Evolutionary conservation across 2,113 vertebrate species (phyloP).

Genomic region (Scophthalmus maximus): DNA sequence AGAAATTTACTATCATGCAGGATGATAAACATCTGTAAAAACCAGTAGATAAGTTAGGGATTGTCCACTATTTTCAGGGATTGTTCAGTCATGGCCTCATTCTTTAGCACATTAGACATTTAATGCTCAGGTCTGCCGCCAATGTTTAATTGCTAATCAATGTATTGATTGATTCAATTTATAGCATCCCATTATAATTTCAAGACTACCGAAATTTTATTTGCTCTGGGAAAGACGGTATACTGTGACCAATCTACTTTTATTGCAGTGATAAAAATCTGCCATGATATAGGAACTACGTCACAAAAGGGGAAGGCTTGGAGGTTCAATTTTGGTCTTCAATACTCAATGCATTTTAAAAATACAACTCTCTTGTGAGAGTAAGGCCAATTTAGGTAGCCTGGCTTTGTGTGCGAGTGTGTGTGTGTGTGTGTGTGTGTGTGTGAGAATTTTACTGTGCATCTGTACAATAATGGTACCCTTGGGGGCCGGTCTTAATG

Average conservation of each 20-base stretch:
- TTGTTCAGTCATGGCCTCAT: constrained; percentile 34
- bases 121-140: constrained; percentile 62
- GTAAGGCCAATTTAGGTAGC: constrained; percentile 71
- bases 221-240: constrained; percentile 59
- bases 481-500: constrained; percentile 68
- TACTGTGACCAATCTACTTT: constrained; percentile 68
- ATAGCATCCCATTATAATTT: constrained; percentile 65
- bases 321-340: constrained; percentile 64
- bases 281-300: constrained; percentile 65
- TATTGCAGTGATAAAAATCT: constrained; percentile 70
- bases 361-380: constrained; percentile 62
- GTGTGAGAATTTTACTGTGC: constrained; percentile 60
- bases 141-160: constrained; percentile 69
- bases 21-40: not conserved
- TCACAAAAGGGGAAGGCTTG: constrained; percentile 57
- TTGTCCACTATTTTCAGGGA: constrained; percentile 3
- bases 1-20: not conserved
- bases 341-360: constrained; percentile 55
- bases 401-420: constrained; percentile 33
- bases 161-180: constrained; percentile 74
- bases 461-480: constrained; percentile 72
- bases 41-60: not conserved
- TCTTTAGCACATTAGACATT: constrained; percentile 44
- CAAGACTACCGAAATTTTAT: constrained; percentile 59
- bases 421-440: constrained; percentile 33